Conservation (phyloP, 2,888 invertebrate species). For the Netelia melanura region DNA sequence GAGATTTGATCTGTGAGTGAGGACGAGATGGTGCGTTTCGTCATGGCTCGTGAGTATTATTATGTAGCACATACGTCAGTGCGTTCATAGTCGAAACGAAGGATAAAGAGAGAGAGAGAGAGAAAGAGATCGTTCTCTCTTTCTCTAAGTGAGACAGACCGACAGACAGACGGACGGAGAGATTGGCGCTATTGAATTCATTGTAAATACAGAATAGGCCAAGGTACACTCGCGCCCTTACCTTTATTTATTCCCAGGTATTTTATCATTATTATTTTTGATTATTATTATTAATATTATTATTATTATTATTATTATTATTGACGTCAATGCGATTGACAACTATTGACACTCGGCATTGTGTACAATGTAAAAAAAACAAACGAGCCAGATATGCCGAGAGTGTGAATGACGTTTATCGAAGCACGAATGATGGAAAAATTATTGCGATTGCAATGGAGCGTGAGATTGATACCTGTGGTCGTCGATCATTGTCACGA, state of each 20-base stretch:
- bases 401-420: slow-evolving; percentile 7
- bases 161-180: slow-evolving; percentile 21
- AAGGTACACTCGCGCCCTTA: slow-evolving; percentile 41
- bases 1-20: slow-evolving; percentile 13
- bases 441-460: slow-evolving; percentile 27
- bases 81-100: background rate
- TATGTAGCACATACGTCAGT: slow-evolving; percentile 36
- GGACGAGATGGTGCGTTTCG: slow-evolving; percentile 14
- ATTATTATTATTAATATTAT: slow-evolving; percentile 41
- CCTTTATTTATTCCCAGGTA: slow-evolving; percentile 56
- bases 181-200: slow-evolving; percentile 40
- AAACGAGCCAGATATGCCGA: background rate
- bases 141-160: too few species aligned
- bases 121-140: background rate
- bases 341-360: slow-evolving; percentile 31
- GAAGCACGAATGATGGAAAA: background rate
- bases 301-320: slow-evolving; percentile 42
- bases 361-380: slow-evolving; percentile 30
- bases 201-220: slow-evolving; percentile 63
- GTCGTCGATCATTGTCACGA: slow-evolving; percentile 43
- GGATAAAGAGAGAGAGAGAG: slow-evolving; percentile 21
- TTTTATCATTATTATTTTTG: slow-evolving; percentile 45
- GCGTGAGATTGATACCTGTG: slow-evolving; percentile 21
- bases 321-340: slow-evolving; percentile 51
- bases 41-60: slow-evolving; percentile 59